Evolutionary conservation across 2,888 invertebrate species (phyloP), one percentile per base, ranked within the genome.

Genomic region (Cyclophora punctaria): DNA sequence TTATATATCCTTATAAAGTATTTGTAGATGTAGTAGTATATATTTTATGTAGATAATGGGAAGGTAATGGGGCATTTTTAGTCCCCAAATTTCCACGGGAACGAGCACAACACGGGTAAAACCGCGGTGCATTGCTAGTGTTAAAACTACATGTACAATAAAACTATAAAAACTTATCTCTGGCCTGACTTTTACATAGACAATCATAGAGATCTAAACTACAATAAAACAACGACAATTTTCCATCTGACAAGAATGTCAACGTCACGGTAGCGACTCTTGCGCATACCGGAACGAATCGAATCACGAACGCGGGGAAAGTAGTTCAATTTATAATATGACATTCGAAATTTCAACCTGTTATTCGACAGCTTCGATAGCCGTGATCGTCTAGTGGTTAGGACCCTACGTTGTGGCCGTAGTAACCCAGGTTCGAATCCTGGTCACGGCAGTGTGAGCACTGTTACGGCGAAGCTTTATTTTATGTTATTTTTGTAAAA

Each of bases 391-490:
- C 91, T 92, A 92, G 92, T 92, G 92, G 92, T 92, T 91, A 92
- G 92, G 91, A 92, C 91, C 90, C 91, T 91, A 91, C 92, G 92
- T 92, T 92, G 92, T 92, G 92, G 92, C 92, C 92, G 92, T 91
- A 91, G 91, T 91, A 92, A 92, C 91, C 92, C 92, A 92, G 92
- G 92, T 92, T 92, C 92, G 92, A 92, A 91, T 92, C 92, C 92
- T 83, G 83, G 55, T 59, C 67, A 69, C 66, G 70, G 71, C 71
- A 71, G 66, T 68, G 70, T 44, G 48, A 44, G 3, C 59, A 64
- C 66, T 69, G 63, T 67, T 60, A 42, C 62, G 63, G 64, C 34
- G 65, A 65, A 64, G 62, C 48, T 41, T 37, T 41, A 47, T 35
- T 41, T 57, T 58, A 20, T 20, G 20, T 48, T 50, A 35, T 4